phyloP scores from a whole-genome alignment of 2,797 vertebrate genomes.

The Borostomias antarcticus region DNA sequence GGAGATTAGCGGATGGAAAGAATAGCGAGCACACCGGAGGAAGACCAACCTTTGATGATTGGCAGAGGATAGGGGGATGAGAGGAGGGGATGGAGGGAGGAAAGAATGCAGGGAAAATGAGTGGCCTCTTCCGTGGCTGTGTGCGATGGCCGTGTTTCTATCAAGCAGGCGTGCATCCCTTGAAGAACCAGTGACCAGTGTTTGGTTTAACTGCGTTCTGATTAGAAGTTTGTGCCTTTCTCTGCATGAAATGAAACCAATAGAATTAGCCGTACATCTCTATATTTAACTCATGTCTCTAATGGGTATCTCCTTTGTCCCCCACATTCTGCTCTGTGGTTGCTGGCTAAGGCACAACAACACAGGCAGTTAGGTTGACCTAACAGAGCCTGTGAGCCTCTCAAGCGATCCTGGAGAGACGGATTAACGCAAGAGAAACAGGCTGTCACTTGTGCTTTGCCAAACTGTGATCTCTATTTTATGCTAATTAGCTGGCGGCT shows the following conservation, averaged over 20 bases:
- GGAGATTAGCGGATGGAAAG: constrained; percentile 3
- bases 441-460: not conserved
- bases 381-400: constrained; percentile 13
- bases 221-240: no score
- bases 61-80: not conserved
- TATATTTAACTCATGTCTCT: no score
- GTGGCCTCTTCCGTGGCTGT: not conserved
- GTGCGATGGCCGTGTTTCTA: not conserved
- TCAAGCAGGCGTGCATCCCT: not conserved
- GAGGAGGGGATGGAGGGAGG: not conserved
- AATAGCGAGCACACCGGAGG: no score
- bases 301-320: not conserved
- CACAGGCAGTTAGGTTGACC: constrained; percentile 14
- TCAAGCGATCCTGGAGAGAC: constrained; percentile 21
- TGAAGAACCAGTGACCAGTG: no score
- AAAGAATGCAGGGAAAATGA: not conserved
- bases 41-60: not conserved
- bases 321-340: constrained; percentile 5
- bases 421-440: constrained; percentile 22
- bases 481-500: not conserved
- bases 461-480: not conserved
- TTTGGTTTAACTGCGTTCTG: not conserved
- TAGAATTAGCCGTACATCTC: no score
- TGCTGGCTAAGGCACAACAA: constrained; percentile 14
- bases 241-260: no score